Evolutionary conservation across 2,888 invertebrate genomes (phyloP), one percentile per base, ranked within the genome.

Genomic region (Eupithecia abbreviata): DNA sequence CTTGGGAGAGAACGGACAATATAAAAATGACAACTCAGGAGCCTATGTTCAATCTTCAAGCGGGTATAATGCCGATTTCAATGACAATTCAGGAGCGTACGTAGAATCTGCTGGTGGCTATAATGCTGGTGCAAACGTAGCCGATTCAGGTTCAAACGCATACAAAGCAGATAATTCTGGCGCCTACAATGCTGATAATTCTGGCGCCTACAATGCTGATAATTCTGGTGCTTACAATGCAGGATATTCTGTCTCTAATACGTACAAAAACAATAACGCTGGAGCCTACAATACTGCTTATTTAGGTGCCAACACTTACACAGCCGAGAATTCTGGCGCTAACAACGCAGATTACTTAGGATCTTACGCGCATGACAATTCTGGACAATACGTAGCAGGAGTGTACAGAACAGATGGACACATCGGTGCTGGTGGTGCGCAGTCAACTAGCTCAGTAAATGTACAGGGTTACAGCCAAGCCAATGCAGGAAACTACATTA

Each of bases 401-500:
- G 87, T 92, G 0, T 92, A 93, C 76, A 88, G 90, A 79, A 84
- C 85, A 55, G 88, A 90, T 71, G 91, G 91, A 12, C 88, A 91
- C 75, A 88, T 91, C 76, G 91, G 90, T 13, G 85, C 78, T 69
- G 84, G 81, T 72, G 86, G 84, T 47, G 71, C 79, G 3, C 76
- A 83, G 76, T 55, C 78, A 55, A 78, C 75, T 1, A 79, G 76
- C 55, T 73, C 76, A 18, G 71, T 78, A 3, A 79, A 81, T 72
- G 76, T 69, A 75, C 83, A 76, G 69, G 84, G 86, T 72, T 92
- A 93, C 76, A 89, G 90, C 75, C 89, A 86, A 76, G 87, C 86
- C 0, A 90, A 92, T 76, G 87, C 87, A 73, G 91, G 89, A 5
- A 89, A 91, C 74, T 93, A 93, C 78, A 83, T 93, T 58, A 90